Conservation (phyloP, 2,888 invertebrate species). For the Unio pictorum region DNA sequence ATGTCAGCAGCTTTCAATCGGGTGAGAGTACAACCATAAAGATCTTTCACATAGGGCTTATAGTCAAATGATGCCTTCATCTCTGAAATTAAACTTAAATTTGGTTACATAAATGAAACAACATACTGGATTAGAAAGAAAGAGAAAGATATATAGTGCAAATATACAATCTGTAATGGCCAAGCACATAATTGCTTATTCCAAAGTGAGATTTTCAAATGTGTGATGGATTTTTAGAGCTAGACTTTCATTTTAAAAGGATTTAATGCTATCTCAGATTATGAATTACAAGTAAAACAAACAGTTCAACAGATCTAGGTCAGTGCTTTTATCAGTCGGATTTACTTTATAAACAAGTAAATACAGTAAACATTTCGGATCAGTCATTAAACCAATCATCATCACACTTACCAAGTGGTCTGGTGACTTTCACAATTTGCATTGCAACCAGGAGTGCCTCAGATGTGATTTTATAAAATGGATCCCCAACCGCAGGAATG, state of each 20-base stretch:
- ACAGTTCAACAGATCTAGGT: too few relatives aligned
- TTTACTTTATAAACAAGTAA: too few relatives aligned
- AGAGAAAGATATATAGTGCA: too few relatives aligned
- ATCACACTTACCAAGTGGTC: constrained; percentile 79
- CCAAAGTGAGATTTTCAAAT: too few relatives aligned
- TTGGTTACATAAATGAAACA: not conserved
- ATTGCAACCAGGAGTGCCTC: constrained; percentile 95
- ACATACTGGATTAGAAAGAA: not conserved
- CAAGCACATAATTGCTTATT: too few relatives aligned
- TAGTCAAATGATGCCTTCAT: constrained; percentile 77
- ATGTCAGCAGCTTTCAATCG: constrained; percentile 95
- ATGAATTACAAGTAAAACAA: too few relatives aligned
- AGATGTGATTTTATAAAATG: constrained; percentile 98
- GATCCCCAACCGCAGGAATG: constrained; percentile 91
- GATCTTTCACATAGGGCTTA: constrained; percentile 81
- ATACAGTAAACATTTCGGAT: too few relatives aligned
- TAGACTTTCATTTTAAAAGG: too few relatives aligned
- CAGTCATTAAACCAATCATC: not conserved
- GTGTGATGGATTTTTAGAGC: too few relatives aligned
- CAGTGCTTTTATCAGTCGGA: too few relatives aligned
- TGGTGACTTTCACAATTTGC: constrained; percentile 93
- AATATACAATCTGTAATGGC: too few relatives aligned
- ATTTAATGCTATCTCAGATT: too few relatives aligned
- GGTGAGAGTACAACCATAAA: constrained; percentile 87
- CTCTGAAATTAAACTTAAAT: constrained; percentile 31